A percentile compares a stretch with the other conserved stretches of the same genome.
These are phyloP conservation scores for Adineta ricciae DNA, from an alignment of 2,888 invertebrate species.

Conservation along the genomic window DNA sequence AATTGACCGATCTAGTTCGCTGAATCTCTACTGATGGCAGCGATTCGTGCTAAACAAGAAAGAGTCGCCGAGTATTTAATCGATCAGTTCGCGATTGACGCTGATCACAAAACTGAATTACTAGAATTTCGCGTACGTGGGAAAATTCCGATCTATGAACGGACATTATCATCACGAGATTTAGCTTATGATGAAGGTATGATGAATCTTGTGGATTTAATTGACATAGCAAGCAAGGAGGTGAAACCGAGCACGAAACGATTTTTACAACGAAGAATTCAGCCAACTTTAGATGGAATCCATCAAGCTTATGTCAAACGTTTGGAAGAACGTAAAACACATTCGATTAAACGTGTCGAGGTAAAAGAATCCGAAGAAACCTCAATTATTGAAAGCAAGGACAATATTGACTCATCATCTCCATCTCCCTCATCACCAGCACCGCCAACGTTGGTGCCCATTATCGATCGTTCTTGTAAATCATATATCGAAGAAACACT, in stretches of 20 bases:
- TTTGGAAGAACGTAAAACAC: background rate
- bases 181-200: slow-evolving; percentile 44
- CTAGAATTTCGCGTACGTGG: slow-evolving; percentile 36
- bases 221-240: slow-evolving; percentile 38
- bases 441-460: background rate
- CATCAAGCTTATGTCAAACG: background rate
- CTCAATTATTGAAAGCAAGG: background rate
- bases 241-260: background rate
- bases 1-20: slow-evolving; percentile 39
- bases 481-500: slow-evolving; percentile 1
- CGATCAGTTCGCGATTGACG: slow-evolving; percentile 43
- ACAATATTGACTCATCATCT: background rate
- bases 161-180: slow-evolving; percentile 40
- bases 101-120: slow-evolving; percentile 37
- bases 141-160: slow-evolving; percentile 37
- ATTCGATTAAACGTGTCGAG: background rate
- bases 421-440: background rate
- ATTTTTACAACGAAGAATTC: background rate
- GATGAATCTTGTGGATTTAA: slow-evolving; percentile 42
- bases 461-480: background rate
- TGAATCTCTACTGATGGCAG: slow-evolving; percentile 46
- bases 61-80: slow-evolving; percentile 45
- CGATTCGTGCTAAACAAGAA: slow-evolving; percentile 40
- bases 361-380: background rate
- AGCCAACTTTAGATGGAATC: background rate